These are phyloP conservation scores for Acanthopleura granulata DNA, from an alignment of 2,888 invertebrate genomes.

Conservation along the genomic window DNA sequence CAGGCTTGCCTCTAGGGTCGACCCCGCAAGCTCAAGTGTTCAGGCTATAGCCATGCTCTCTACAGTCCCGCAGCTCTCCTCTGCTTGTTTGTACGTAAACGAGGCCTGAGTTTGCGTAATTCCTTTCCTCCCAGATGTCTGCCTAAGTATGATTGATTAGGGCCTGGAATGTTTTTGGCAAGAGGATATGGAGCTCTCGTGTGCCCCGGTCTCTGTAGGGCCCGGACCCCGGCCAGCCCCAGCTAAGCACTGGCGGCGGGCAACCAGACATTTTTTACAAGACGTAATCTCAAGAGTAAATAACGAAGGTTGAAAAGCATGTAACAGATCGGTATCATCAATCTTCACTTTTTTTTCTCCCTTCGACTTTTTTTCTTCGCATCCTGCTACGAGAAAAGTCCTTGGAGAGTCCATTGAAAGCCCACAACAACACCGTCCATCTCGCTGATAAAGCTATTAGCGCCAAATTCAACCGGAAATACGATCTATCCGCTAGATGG, in stretches of 20 bases:
- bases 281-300: slow-evolving; percentile 13
- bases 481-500: slow-evolving; percentile 7
- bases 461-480: slow-evolving; percentile 4
- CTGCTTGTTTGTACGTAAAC: slow-evolving; percentile 17
- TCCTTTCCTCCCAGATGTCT: slow-evolving; percentile 1
- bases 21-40: too few species aligned
- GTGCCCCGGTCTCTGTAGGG: not conserved
- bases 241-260: not conserved
- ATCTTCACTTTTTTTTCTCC: slow-evolving; percentile 12
- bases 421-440: slow-evolving; percentile 4
- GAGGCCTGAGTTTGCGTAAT: slow-evolving; percentile 10
- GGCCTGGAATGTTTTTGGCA: slow-evolving; percentile 6
- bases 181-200: not conserved
- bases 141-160: slow-evolving; percentile 16
- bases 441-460: slow-evolving; percentile 4
- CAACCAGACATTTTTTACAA: slow-evolving; percentile 4
- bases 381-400: not conserved
- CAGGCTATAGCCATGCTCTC: too few species aligned
- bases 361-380: not conserved
- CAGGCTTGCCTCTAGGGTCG: too few species aligned
- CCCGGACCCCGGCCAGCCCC: not conserved
- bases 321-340: slow-evolving; percentile 17
- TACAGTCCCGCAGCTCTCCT: too few species aligned
- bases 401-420: slow-evolving; percentile 4
- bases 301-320: slow-evolving; percentile 15